Conservation (phyloP, 2,797 vertebrate genomes). For the Mallotus villosus region DNA sequence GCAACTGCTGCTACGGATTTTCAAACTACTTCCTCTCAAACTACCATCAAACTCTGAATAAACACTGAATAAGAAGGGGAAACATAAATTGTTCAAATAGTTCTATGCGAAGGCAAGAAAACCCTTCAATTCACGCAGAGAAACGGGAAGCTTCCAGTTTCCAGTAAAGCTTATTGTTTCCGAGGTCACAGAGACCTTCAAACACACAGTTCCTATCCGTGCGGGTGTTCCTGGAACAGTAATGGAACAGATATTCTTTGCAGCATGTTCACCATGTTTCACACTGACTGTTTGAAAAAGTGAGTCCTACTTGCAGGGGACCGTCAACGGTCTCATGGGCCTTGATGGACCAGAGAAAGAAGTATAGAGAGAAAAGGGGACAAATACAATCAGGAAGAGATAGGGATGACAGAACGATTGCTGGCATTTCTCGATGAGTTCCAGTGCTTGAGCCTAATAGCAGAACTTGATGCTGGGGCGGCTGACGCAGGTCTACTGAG, state of each 20-base stretch:
- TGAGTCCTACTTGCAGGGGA: no score
- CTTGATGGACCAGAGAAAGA: not conserved
- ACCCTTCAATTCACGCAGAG: not conserved
- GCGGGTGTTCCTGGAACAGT: not conserved
- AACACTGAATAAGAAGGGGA: not conserved
- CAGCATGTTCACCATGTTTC: not conserved
- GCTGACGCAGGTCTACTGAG: conserved; percentile 42
- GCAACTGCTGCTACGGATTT: not conserved
- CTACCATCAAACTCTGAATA: no score
- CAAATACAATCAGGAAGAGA: not conserved
- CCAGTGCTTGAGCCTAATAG: conserved; percentile 18
- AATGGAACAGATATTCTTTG: no score
- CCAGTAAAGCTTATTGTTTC: no score
- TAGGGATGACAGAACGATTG: not conserved
- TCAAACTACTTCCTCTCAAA: not conserved
- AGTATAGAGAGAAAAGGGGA: not conserved
- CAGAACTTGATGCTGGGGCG: conserved; percentile 17
- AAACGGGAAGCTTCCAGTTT: not conserved
- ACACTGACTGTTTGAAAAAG: not conserved
- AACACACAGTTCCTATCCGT: not conserved
- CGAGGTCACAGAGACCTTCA: not conserved
- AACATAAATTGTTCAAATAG: not conserved
- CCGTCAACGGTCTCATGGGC: not conserved
- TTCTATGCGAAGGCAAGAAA: no score
- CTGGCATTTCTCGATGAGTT: conserved; percentile 12